Conservation (phyloP, 2,797 vertebrate genomes). For the Lophotriccus pileatus region DNA sequence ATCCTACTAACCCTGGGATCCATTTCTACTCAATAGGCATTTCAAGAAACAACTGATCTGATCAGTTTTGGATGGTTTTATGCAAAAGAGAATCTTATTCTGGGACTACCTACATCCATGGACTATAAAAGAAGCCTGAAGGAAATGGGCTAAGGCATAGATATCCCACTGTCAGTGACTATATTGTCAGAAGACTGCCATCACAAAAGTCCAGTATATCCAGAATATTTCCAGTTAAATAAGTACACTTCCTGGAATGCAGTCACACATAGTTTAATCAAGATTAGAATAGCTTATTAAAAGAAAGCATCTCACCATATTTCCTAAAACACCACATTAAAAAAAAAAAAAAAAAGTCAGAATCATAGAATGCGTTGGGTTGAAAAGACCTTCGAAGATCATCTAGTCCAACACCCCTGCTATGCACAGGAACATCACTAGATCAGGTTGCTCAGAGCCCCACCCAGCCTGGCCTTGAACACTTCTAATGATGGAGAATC, state of each 20-base stretch:
- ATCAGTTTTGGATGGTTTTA: neutral
- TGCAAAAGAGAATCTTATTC: neutral
- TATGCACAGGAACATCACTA: neutral
- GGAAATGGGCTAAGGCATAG: neutral
- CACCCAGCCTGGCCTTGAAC: neutral
- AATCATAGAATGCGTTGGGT: neutral
- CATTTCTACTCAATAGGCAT: neutral
- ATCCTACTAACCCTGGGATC: neutral
- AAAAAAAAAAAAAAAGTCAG: neutral
- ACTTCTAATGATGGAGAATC: neutral
- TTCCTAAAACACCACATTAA: neutral
- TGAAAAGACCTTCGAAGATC: neutral
- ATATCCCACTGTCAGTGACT: neutral
- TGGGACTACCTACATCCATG: neutral
- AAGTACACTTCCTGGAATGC: neutral
- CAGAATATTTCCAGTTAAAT: neutral
- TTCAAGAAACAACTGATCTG: neutral
- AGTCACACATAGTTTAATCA: neutral
- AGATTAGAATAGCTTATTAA: neutral
- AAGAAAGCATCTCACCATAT: neutral
- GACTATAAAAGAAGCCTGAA: neutral
- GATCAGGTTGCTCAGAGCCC: neutral
- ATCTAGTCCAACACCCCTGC: fast-evolving
- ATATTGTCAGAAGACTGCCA: neutral
- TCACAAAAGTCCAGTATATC: neutral